Evolutionary conservation across 2,797 vertebrate genomes (phyloP), one percentile per base, ranked within the genome.

Genomic region (Anguilla megastoma): DNA sequence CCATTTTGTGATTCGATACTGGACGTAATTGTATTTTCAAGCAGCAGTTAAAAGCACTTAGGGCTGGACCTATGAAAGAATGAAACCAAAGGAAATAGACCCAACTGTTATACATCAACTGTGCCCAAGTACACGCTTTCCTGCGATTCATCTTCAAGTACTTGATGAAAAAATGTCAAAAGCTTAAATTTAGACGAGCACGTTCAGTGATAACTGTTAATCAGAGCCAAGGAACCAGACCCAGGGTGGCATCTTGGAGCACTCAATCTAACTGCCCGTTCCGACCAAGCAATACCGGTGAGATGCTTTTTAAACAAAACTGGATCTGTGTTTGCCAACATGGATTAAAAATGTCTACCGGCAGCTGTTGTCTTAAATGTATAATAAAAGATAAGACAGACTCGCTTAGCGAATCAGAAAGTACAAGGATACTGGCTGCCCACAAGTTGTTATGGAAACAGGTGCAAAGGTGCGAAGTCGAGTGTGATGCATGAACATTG

Each of bases 1-100:
- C 74, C 36, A 79, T 41, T 79, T 79, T 79, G 74, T 79, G 74
- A 74, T 30, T 74, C 30, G 12, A 36, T 74, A 74, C 71, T 30
- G 4, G 16, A 24, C 3, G 4, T 80, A 80, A 80, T 45, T 80
- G 76, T 45, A 41, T 80, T 80, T 45, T 80, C 36, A 21, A 45
- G 36, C 33, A 7, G 36, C 33, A 48, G 76, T 5, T 41, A 45
- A 80, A 80, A 16, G 36, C 33, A 41, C 76, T 45, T 80, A 45
- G 36, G 14, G 33, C 33, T 45, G 76, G 36, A 24, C 36, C 76
- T 21, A 41, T 45, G 4, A 45, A 45, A 80, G 16, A 21, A 24
- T 80, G 5, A 41, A 21, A 41, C 33, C 41, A 14, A 24, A 33
- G 76, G 71, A 74, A 33, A 14, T 8, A 36, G 30, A 36, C 27